Conservation (phyloP, 2,888 invertebrate species). For the Pristionchus fissidentatus region DNA sequence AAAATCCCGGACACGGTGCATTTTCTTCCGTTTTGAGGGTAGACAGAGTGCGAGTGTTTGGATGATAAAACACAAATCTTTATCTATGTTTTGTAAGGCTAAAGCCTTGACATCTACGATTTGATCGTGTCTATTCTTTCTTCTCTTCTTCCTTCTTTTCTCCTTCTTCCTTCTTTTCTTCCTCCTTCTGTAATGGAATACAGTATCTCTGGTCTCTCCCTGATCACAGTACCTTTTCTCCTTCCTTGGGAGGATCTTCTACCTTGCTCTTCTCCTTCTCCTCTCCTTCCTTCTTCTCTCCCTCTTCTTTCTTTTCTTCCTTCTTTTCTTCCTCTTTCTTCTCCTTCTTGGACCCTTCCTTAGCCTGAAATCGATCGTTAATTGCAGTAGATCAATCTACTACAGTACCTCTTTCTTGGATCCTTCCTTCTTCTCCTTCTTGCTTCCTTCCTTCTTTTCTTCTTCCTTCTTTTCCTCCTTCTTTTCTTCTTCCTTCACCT, state of each 20-base stretch:
- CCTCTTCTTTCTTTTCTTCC: conserved; percentile 30
- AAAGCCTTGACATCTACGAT: conserved; percentile 4
- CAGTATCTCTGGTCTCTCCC: not conserved
- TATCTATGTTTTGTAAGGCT: too few species aligned
- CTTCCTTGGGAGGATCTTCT: conserved; percentile 18
- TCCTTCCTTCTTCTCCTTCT: conserved; percentile 16
- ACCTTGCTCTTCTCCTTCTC: conserved; percentile 33
- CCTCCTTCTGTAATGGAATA: not conserved
- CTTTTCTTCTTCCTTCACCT: too few species aligned
- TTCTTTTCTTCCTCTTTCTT: conserved; percentile 4
- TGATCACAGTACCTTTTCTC: not conserved
- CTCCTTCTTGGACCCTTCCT: conserved; percentile 19
- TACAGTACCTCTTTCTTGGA: conserved; percentile 30
- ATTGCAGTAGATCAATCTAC: not conserved
- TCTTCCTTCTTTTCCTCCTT: not conserved
- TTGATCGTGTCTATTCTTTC: not conserved
- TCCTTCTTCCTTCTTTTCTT: conserved; percentile 10
- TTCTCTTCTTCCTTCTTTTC: conserved; percentile 34
- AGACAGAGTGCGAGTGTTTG: too few species aligned
- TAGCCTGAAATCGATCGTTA: not conserved
- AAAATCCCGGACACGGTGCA: too few species aligned
- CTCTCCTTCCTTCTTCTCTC: conserved; percentile 32
- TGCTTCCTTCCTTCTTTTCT: not conserved
- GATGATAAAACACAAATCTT: too few species aligned
- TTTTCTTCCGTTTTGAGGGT: too few species aligned